Conservation (phyloP, 2,888 invertebrate genomes). For the Heliconius hortense region DNA sequence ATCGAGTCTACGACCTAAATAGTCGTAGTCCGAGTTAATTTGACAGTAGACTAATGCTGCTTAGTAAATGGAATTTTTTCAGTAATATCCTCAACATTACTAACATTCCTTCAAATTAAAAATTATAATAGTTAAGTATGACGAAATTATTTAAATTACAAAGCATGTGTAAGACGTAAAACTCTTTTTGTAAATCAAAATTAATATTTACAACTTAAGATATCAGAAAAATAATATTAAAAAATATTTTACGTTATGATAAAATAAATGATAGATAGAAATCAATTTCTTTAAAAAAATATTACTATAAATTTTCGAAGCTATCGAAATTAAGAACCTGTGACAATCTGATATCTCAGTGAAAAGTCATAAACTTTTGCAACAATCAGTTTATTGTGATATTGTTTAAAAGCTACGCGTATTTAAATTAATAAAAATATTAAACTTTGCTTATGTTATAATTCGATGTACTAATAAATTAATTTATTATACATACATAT, state of each 20-base stretch:
- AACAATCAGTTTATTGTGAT: background rate
- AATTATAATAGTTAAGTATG: background rate
- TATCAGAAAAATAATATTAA: background rate
- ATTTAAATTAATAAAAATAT: slow-evolving; percentile 11
- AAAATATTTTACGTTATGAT: too few species aligned
- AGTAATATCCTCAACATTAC: slow-evolving; percentile 28
- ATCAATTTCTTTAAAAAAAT: background rate
- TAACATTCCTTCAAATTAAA: slow-evolving; percentile 25
- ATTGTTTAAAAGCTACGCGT: background rate
- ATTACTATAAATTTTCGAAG: background rate
- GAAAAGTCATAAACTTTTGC: background rate
- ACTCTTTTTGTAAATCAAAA: background rate
- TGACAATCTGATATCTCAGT: background rate
- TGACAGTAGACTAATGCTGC: background rate
- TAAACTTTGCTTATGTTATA: slow-evolving; percentile 3
- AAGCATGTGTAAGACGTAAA: background rate
- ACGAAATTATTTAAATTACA: background rate
- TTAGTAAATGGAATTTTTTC: slow-evolving; percentile 9
- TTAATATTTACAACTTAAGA: background rate
- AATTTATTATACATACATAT: slow-evolving; percentile 1
- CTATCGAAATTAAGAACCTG: background rate
- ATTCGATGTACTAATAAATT: slow-evolving; percentile 23
- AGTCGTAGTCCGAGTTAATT: slow-evolving; percentile 23
- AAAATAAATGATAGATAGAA: too few species aligned
- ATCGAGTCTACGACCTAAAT: slow-evolving; percentile 15